Evolutionary conservation across 2,888 invertebrate species (phyloP), one percentile per base, ranked within the genome.

Genomic region (Platycheirus rosarum): DNA sequence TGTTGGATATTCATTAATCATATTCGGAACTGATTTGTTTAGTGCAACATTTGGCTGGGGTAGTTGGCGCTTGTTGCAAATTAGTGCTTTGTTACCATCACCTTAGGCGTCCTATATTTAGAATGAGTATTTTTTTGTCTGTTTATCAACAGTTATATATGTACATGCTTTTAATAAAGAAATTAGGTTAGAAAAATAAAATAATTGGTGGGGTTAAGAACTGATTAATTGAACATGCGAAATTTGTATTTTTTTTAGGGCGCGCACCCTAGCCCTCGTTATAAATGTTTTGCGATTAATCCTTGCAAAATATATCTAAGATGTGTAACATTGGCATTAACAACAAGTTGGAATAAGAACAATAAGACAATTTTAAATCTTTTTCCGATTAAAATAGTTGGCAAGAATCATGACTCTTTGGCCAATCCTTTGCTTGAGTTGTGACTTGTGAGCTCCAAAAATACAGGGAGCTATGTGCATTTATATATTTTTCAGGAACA

Each of bases 11-110:
- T 75, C 69, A 70, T 63, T 70, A 70, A 60, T 75, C 69, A 70
- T 63, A 55, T 71, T 82, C 71, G 71, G 55, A 82, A 82, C 71
- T 68, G 49, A 71, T 62, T 66, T 55, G 55, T 42, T 57, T 48
- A 63, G 29, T 68, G 71, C 62, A 82, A 82, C 23, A 76, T 82
- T 77, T 82, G 82, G 76, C 76, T 66, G 71, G 76, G 82, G 20
- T 68, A 82, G 63, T 77, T 82, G 70, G 77, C 82, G 66, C 76
- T 77, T 42, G 37, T 44, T 18, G 63, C 29, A 49, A 68, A 68
- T 26, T 44, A 49, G 65, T 80, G 75, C 62, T 62, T 75, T 70
- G 70, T 65, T 65, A 70, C 2, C 6, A 4, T 23, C 2, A 23
- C 2, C 6, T 23, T 23, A 23, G n/a, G n/a, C n/a, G n/a, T n/a